Base-by-base conservation (phyloP, 2,797 vertebrate species). In the Dendrocincla fuliginosa region DNA sequence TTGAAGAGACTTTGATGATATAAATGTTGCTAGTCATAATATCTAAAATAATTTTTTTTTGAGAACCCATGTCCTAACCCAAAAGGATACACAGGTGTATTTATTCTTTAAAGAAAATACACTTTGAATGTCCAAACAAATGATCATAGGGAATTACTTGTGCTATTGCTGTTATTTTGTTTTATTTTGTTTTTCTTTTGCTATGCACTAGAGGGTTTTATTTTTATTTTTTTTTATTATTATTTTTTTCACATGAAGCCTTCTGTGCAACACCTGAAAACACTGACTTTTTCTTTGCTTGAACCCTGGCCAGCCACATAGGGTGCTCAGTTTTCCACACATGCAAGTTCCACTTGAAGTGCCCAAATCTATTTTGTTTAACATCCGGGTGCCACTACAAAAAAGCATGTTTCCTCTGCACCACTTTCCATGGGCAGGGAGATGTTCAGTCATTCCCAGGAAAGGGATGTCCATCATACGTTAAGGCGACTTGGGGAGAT, bases 391-490 rank as follows among this genome's bases (percentile, higher is more conserved):
- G 12, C 4, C 13, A 25, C 27, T 61, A 30, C 28, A 70, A 46
- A 92, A 57, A 3, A 8, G 2, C 1, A 9, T 5, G 3, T 82
- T 23, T 84, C 30, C 28, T 59, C 47, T 57, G 32, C 18, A 49
- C 33, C 10, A 8, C 16, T 63, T 55, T 27, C 9, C 30, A 59
- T 15, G 0, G 1, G 13, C 27, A 73, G 32, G 30, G 25, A 81
- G 37, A 12, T 32, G 46, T 65, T 77, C 69, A 84, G 14, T 8
- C 28, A 70, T 67, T 11, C 32, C 46, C 46, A 73, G 15, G 37
- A 49, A 24, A 71, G 30, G 10, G 13, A 16, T 6, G 6, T 68
- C 35, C 24, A 17, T 1, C 2, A 11, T 1, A 0, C 0, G 0
- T 65, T n/a, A 35, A 0, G 0, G 7, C 22, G 46, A 30, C 19